These are phyloP conservation scores for Daphoenositta chrysoptera DNA, from an alignment of 2,113 vertebrate genomes.

Conservation along the genomic window DNA sequence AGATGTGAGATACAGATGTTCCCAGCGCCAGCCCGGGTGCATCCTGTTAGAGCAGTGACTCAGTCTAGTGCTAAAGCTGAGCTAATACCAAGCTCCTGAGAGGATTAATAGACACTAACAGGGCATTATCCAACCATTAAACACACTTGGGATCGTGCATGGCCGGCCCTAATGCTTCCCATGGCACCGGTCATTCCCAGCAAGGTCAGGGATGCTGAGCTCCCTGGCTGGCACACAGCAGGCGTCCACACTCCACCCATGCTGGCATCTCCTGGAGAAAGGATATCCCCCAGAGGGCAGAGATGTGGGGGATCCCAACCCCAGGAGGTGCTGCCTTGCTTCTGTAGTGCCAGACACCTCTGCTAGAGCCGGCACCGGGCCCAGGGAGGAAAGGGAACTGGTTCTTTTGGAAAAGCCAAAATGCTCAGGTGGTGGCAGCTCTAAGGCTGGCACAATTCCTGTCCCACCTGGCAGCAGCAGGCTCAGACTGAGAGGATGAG, in stretches of 20 bases:
- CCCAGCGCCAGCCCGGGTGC: neutral
- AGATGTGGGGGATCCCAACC: neutral
- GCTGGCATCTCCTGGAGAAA: neutral
- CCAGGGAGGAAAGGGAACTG: neutral
- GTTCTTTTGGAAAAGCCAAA: neutral
- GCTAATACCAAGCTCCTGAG: constrained; percentile 75
- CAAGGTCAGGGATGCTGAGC: neutral
- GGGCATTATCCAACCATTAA: constrained; percentile 69
- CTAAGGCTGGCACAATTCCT: neutral
- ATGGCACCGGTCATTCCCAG: neutral
- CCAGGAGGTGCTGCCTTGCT: neutral
- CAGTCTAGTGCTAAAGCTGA: constrained; percentile 68
- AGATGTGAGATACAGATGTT: constrained; percentile 75
- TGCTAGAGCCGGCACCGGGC: fast-evolving
- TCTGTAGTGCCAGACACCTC: neutral
- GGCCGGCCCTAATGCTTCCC: neutral
- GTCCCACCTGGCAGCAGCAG: neutral
- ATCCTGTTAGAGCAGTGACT: constrained; percentile 68
- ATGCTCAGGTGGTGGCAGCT: neutral
- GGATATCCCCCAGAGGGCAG: too few relatives aligned
- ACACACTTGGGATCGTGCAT: constrained; percentile 64
- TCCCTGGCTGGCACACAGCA: too few relatives aligned
- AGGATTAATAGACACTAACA: constrained; percentile 73
- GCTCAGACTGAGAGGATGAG: neutral
- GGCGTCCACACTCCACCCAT: neutral